A percentile compares a stretch with the other conserved stretches of the same genome.
Conservation (phyloP, 37 sponge, comb jelly and placozoan species). For the Axinella damicornis region DNA sequence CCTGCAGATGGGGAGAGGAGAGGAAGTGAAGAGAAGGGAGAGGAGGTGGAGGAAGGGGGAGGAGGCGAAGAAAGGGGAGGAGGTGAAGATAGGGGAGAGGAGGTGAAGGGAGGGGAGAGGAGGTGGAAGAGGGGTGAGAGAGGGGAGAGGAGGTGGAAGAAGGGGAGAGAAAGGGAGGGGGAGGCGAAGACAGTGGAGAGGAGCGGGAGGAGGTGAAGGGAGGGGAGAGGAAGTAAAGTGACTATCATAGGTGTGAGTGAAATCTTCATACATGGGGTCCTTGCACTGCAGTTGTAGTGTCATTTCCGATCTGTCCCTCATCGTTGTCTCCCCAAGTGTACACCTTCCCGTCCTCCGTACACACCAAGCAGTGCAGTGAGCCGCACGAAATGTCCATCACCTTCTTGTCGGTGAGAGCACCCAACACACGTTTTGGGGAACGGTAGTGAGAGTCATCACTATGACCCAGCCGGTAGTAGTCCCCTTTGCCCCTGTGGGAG, state of each 20-base stretch:
- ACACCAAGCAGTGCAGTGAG: conserved; percentile 88
- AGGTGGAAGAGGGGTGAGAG: not conserved
- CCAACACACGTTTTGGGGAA: conserved; percentile 82
- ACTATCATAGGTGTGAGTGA: too few relatives aligned
- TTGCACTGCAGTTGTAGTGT: conserved; percentile 71
- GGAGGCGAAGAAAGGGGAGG: not conserved
- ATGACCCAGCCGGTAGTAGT: conserved; percentile 96
- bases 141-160: too few relatives aligned
- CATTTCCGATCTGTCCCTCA: conserved; percentile 97
- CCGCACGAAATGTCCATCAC: conserved; percentile 90
- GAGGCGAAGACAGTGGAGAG: not conserved
- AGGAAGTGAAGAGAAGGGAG: not conserved
- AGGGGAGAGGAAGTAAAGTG: not conserved
- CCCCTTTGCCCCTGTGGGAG: conserved; percentile 93
- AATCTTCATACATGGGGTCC: conserved; percentile 58
- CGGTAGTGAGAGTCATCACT: conserved; percentile 90
- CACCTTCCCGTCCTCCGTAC: conserved; percentile 84
- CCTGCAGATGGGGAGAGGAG: conserved; percentile 15
- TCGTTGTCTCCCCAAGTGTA: conserved; percentile 98
- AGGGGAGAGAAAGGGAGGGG: too few relatives aligned
- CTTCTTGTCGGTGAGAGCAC: conserved; percentile 63
- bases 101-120: not conserved
- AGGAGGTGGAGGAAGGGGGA: not conserved
- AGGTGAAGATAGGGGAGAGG: not conserved
- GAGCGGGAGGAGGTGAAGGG: not conserved